Conservation (phyloP, 1,140 invertebrate genomes). For the Aphelenchoides fujianensis region DNA sequence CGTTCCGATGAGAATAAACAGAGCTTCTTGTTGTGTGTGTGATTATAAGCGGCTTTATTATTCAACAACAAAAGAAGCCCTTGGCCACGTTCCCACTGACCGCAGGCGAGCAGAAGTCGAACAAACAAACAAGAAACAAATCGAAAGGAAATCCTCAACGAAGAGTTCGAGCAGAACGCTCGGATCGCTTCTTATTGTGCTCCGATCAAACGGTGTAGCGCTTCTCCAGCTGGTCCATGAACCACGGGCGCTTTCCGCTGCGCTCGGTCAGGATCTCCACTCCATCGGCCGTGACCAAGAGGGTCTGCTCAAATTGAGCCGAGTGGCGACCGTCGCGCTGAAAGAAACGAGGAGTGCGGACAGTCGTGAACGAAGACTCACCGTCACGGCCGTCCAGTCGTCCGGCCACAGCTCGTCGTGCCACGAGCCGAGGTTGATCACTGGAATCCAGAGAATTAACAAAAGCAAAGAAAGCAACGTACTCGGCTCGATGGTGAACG, state of each 20-base stretch:
- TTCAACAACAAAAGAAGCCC: too few species aligned
- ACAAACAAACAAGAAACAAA: too few species aligned
- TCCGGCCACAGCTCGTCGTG: slow-evolving; percentile 67
- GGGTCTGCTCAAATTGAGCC: slow-evolving; percentile 96
- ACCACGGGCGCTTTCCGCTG: slow-evolving; percentile 77
- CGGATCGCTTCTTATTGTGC: too few species aligned
- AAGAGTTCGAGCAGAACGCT: too few species aligned
- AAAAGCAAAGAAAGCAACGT: background rate
- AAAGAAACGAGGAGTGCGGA: slow-evolving; percentile 32
- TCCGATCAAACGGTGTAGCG: slow-evolving; percentile 18
- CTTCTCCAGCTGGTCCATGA: slow-evolving; percentile 71
- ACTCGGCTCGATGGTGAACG: slow-evolving; percentile 95
- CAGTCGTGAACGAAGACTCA: slow-evolving; percentile 21
- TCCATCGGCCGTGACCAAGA: slow-evolving; percentile 91
- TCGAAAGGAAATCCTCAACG: too few species aligned
- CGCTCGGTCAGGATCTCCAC: slow-evolving; percentile 88
- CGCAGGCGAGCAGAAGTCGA: too few species aligned
- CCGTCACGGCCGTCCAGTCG: slow-evolving; percentile 84
- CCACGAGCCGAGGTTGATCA: slow-evolving; percentile 74
- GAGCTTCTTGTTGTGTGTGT: too few species aligned
- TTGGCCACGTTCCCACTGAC: too few species aligned
- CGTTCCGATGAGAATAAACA: too few species aligned
- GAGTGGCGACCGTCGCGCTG: slow-evolving; percentile 82
- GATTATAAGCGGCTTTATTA: too few species aligned
- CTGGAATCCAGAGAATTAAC: background rate